These are phyloP conservation scores for Tanypteryx hageni DNA, from an alignment of 2,888 invertebrate species.

Conservation along the genomic window DNA sequence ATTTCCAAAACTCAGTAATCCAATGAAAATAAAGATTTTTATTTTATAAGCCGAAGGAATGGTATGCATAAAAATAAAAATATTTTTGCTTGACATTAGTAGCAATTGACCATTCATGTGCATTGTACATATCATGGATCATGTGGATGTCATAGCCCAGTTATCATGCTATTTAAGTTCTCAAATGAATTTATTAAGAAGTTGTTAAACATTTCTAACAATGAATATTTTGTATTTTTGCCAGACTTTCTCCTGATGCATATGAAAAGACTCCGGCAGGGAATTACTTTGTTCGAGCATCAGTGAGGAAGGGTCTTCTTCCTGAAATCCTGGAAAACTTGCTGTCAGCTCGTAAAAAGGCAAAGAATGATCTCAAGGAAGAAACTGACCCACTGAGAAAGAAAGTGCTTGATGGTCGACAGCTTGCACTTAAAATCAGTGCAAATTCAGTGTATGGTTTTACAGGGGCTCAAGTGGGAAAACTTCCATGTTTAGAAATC, in stretches of 20 bases:
- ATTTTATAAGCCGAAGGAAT: no score
- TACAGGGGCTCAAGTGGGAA: slow-evolving; percentile 98
- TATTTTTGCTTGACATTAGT: no score
- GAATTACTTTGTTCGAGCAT: slow-evolving; percentile 92
- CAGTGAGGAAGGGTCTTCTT: slow-evolving; percentile 92
- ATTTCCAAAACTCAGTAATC: no score
- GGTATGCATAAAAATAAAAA: no score
- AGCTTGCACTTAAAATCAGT: slow-evolving; percentile 97
- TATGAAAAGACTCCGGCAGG: slow-evolving; percentile 93
- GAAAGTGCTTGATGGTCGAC: slow-evolving; percentile 96
- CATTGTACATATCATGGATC: no score
- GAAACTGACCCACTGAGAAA: slow-evolving; percentile 96
- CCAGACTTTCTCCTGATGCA: slow-evolving; percentile 81
- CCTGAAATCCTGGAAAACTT: slow-evolving; percentile 97
- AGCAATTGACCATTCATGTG: no score
- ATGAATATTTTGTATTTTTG: slow-evolving; percentile 66
- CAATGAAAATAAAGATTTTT: no score
- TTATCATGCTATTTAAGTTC: no score
- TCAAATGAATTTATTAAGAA: no score
- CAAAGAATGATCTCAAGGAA: slow-evolving; percentile 95
- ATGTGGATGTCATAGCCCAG: no score
- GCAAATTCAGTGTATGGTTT: slow-evolving; percentile 99
- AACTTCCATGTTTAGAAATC: slow-evolving; percentile 96
- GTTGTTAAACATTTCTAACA: no score
- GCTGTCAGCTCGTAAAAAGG: slow-evolving; percentile 92